These are phyloP conservation scores for Myrmecophaga tridactyla DNA, from an alignment of 2,113 vertebrate species.

Conservation along the genomic window DNA sequence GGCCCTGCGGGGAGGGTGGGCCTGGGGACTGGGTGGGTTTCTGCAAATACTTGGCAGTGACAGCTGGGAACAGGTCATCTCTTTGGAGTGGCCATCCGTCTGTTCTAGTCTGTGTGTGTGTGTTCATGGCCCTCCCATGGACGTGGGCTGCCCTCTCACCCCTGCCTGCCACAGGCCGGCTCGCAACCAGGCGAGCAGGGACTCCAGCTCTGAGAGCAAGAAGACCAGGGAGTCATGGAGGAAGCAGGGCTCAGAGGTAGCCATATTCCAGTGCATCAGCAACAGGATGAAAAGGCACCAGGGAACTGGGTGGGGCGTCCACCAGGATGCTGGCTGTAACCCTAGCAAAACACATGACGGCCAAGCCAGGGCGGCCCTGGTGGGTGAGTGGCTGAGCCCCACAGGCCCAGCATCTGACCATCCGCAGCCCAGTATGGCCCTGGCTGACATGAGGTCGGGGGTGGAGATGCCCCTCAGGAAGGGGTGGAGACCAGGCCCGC, in stretches of 20 bases:
- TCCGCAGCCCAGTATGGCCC: neutral
- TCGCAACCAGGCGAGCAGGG: fast-evolving
- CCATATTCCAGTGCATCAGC: neutral
- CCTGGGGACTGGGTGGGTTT: neutral
- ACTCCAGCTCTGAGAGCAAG: too few species aligned
- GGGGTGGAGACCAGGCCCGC: too few species aligned
- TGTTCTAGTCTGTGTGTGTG: neutral
- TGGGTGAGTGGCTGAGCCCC: neutral
- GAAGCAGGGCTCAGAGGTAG: too few species aligned
- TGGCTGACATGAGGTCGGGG: fast-evolving
- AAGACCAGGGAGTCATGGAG: too few species aligned
- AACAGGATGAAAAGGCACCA: neutral
- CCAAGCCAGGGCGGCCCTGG: neutral
- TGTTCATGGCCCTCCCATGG: fast-evolving
- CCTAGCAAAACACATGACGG: neutral
- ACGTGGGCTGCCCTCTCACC: too few species aligned
- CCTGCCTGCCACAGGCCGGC: neutral
- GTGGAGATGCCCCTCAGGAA: too few species aligned
- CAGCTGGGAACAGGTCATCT: neutral
- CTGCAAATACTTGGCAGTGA: neutral
- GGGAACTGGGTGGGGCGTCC: fast-evolving
- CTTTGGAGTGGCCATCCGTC: neutral
- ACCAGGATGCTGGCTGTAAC: fast-evolving
- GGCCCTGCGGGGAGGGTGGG: neutral
- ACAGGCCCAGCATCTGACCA: neutral